Base-by-base conservation (phyloP, 2,888 invertebrate genomes). In the Parnassius orleans region DNA sequence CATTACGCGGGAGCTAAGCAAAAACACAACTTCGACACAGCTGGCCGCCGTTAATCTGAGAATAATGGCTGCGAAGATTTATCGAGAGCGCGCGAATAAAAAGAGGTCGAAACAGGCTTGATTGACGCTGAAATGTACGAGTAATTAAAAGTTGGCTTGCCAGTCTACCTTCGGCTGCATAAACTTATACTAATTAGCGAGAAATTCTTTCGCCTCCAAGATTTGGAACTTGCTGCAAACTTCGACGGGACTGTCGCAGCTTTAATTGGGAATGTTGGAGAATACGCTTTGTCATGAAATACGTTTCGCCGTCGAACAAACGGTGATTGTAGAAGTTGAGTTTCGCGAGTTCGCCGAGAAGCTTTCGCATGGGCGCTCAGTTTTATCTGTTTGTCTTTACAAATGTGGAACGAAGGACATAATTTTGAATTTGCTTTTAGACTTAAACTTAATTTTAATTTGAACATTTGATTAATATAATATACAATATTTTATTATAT, bases 141-240 rank as follows among this genome's bases (percentile, higher is more conserved):
- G 84, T 84, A 88, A 90, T 90, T 90, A 90, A 90, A 90, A 90
- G 78, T 89, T 87, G 72, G 74, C 71, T 69, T 66, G 65, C 80
- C 72, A 33, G 63, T 47, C 58, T 63, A 81, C 83, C 81, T 83
- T 74, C 76, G 75, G 84, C 84, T 88, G 86, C 85, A 90, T 90
- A 88, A 89, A 90, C 87, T 90, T 90, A 84, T 84, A 83, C 89
- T 88, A 90, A 90, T 90, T 90, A 90, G 79, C 76, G 78, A 79
- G 79, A 77, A 87, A 90, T 90, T 90, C 89, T 90, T 90, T 87
- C 83, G 72, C 78, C 81, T 79, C 77, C 75, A 84, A 88, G 87
- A 88, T 89, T 88, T 85, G 84, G 84, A 86, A 89, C 80, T 87
- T 85, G 75, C 61, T 65, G 72, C 75, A 70, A 87, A 88, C 77